Base-by-base conservation (phyloP, 37 sponge, comb jelly and placozoan genomes). In the Dysidea cf. avara region DNA sequence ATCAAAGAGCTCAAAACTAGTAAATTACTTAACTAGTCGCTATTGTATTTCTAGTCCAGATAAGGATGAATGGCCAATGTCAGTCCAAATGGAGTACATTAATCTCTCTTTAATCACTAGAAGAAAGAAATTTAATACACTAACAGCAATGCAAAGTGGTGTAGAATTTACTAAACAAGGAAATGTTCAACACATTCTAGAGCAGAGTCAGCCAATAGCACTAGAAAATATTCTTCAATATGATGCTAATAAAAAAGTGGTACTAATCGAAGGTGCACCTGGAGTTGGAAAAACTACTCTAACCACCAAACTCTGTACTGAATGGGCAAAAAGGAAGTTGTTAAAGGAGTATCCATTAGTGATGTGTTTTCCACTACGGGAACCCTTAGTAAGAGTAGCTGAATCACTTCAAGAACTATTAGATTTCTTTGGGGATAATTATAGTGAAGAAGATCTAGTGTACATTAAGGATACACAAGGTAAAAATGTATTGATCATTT, bases 271-370 rank as follows among this genome's bases (percentile, higher is more conserved):
- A 72, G 74, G 74, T n/a, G 58, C 39, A 2, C 74, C 74, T 6
- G 74, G 74, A 33, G 33, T 72, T 55, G 74, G 74, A 1, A 72
- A 72, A 20, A 72, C 74, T n/a, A 72, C 74, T 3, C 38, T 72
- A 26, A 61, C 74, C 3, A 20, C 2, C 24, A 72, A 72, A 25
- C 58, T 72, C 14, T 72, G 74, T 35, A 39, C 18, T 11, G 74
- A 72, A 20, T 72, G 74, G 74, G 58, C 74, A 3, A 4, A 56
- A 9, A 31, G 32, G 2, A 56, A 38, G 22, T 29, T 38, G 2
- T 26, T 72, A 1, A 32, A 6, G 16, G 60, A 72, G 60, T 72
- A 37, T 20, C 37, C 20, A 11, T 61, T 72, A 6, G 40, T 72
- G 1, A 7, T 72, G 1, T 72, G 58, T 56, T 36, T 72, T 4